Evolutionary conservation across 2,113 vertebrate genomes (phyloP).

Genomic region (Clupea harengus): DNA sequence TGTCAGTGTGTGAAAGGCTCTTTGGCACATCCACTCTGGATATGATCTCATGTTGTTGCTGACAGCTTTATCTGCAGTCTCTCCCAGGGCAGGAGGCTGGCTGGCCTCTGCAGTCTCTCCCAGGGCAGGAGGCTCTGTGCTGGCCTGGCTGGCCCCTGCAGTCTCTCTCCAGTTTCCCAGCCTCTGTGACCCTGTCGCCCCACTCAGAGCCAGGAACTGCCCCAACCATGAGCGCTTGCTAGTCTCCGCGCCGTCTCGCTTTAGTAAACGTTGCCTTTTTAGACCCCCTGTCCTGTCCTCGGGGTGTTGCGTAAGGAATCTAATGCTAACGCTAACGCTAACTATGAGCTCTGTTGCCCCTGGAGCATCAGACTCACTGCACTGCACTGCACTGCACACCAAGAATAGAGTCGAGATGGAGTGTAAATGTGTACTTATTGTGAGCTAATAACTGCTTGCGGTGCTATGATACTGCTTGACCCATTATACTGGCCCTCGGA

Average conservation of each 20-base stretch:
- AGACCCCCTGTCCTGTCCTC: background rate
- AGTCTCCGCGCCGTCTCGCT: background rate
- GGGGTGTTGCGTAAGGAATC: background rate
- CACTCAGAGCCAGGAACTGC: background rate
- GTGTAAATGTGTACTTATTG: background rate
- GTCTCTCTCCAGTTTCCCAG: no score
- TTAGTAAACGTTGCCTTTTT: background rate
- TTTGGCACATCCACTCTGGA: conserved; percentile 40
- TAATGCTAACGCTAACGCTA: background rate
- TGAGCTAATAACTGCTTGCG: no score
- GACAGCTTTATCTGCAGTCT: conserved; percentile 6
- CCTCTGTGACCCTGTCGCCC: no score
- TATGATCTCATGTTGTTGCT: conserved; percentile 10
- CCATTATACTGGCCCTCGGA: no score
- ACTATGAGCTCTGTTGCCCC: background rate
- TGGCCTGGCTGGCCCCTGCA: no score
- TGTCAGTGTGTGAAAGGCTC: conserved; percentile 28
- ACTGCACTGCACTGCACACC: background rate
- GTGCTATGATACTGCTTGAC: no score
- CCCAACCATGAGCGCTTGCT: background rate
- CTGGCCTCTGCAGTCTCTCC: no score
- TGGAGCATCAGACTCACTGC: background rate
- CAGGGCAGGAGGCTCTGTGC: background rate
- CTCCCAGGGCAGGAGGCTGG: background rate
- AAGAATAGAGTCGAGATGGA: background rate